These are phyloP conservation scores for Ichneumon xanthorius DNA, from an alignment of 2,888 invertebrate species.

Conservation along the genomic window DNA sequence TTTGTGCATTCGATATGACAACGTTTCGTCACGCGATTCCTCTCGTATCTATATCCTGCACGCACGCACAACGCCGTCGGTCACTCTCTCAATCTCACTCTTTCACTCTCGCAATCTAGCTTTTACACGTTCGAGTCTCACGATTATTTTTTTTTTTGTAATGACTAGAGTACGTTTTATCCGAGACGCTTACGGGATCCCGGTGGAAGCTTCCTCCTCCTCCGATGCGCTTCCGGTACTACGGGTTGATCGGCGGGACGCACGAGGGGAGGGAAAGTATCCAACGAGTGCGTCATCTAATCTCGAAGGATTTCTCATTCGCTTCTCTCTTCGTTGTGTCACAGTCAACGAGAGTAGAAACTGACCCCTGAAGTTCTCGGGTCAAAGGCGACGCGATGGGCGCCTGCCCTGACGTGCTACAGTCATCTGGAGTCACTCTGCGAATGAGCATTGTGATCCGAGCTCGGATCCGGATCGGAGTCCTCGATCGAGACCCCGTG, in stretches of 20 bases:
- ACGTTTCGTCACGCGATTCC: conserved; percentile 17
- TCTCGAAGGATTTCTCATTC: neutral
- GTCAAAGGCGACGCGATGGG: conserved; percentile 78
- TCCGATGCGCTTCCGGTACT: neutral
- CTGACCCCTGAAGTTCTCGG: conserved; percentile 71
- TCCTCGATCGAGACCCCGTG: conserved; percentile 82
- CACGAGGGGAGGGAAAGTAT: neutral
- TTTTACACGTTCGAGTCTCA: conserved; percentile 37
- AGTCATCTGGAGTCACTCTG: conserved; percentile 83
- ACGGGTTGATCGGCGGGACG: neutral
- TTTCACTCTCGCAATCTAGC: neutral
- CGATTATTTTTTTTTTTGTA: conserved; percentile 33
- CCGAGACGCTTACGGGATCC: conserved; percentile 38
- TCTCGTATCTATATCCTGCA: neutral
- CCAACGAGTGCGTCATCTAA: neutral
- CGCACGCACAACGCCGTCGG: conserved; percentile 9
- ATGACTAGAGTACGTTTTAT: conserved; percentile 67
- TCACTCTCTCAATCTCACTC: conserved; percentile 17
- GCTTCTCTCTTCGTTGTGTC: conserved; percentile 9
- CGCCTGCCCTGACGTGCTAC: conserved; percentile 79
- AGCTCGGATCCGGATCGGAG: conserved; percentile 81
- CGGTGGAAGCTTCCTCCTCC: conserved; percentile 12
- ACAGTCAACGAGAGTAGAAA: conserved; percentile 52
- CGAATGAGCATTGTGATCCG: conserved; percentile 80
- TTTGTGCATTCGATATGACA: conserved; percentile 44